A percentile compares a stretch with the other conserved stretches of the same genome.
phyloP scores from a whole-genome alignment of 2,888 invertebrate genomes.

The Iselma pallidipennis region DNA sequence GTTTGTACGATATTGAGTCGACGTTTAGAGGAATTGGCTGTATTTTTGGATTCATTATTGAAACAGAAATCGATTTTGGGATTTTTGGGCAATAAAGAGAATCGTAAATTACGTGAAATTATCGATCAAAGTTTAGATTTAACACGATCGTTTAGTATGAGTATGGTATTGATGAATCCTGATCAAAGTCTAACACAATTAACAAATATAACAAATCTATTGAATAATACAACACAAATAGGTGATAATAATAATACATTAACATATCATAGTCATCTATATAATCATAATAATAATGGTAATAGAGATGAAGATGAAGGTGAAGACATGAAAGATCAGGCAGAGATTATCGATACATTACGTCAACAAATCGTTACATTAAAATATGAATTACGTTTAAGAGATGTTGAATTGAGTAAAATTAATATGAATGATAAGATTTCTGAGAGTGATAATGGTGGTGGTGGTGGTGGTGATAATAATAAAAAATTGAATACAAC shows the following conservation, averaged over 20 bases:
- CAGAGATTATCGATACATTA: slow-evolving; percentile 44
- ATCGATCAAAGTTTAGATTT: slow-evolving; percentile 61
- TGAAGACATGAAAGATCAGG: slow-evolving; percentile 26
- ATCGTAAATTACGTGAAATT: slow-evolving; percentile 60
- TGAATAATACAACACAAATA: slow-evolving; percentile 45
- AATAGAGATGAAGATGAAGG: slow-evolving; percentile 27
- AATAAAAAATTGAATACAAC: slow-evolving; percentile 33
- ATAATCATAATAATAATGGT: slow-evolving; percentile 31
- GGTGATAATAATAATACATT: slow-evolving; percentile 37
- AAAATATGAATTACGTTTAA: slow-evolving; percentile 49
- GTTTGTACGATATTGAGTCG: slow-evolving; percentile 60
- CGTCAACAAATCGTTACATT: slow-evolving; percentile 52
- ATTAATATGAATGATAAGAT: slow-evolving; percentile 23
- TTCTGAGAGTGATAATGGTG: slow-evolving; percentile 31
- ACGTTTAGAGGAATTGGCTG: slow-evolving; percentile 67
- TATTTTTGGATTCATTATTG: slow-evolving; percentile 67
- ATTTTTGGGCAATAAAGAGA: slow-evolving; percentile 58
- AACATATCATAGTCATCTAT: slow-evolving; percentile 49
- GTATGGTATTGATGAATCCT: slow-evolving; percentile 50
- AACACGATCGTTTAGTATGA: slow-evolving; percentile 58
- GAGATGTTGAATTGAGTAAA: slow-evolving; percentile 50
- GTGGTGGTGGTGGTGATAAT: too few relatives aligned
- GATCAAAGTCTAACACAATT: slow-evolving; percentile 59
- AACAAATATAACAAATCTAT: slow-evolving; percentile 56
- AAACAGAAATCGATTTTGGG: slow-evolving; percentile 64